These are phyloP conservation scores for Tiliacea citrago DNA, from an alignment of 2,888 invertebrate species.

Conservation along the genomic window DNA sequence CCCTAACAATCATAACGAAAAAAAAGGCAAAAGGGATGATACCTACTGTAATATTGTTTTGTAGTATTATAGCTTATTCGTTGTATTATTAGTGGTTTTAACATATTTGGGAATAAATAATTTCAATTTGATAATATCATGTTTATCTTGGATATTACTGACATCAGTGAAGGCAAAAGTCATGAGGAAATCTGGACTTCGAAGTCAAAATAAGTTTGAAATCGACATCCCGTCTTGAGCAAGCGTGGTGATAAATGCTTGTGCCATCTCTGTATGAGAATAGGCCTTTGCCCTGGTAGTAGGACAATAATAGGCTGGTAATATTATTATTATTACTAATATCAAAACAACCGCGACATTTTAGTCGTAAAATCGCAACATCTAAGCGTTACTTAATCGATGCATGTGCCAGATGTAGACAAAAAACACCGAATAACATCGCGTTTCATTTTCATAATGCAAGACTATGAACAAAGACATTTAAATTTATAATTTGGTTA, in stretches of 20 bases:
- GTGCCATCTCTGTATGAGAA: not conserved
- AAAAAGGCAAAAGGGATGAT: not conserved
- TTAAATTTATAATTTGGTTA: constrained; percentile 78
- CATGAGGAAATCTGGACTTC: not conserved
- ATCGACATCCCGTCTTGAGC: not conserved
- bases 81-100: not conserved
- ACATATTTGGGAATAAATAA: not conserved
- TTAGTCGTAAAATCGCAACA: constrained; percentile 30
- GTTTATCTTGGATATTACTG: not conserved
- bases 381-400: constrained; percentile 60
- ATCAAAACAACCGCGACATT: not conserved
- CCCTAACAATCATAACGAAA: not conserved
- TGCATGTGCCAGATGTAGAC: constrained; percentile 69
- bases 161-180: not conserved
- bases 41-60: not conserved
- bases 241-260: too few species aligned
- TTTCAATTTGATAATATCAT: not conserved
- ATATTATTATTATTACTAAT: not conserved
- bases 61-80: not conserved
- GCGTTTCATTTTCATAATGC: constrained; percentile 73
- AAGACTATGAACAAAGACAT: constrained; percentile 73
- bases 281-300: not conserved
- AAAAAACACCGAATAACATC: constrained; percentile 69
- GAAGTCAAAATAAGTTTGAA: not conserved
- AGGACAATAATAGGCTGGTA: too few species aligned